These are phyloP conservation scores for Schizotus pectinicornis DNA, from an alignment of 2,888 invertebrate genomes.

Conservation along the genomic window DNA sequence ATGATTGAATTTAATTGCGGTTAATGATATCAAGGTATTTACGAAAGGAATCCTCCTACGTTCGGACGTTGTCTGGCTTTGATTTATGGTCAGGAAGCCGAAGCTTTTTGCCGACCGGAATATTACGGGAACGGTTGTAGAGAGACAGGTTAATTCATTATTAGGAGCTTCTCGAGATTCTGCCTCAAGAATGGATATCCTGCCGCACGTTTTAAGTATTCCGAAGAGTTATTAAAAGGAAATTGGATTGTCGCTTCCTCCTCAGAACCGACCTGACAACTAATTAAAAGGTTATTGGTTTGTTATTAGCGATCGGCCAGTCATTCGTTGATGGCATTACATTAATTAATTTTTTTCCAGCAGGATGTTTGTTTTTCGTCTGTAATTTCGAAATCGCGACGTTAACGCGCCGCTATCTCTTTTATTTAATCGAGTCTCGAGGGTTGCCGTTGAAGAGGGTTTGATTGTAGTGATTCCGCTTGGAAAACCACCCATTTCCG, in stretches of 20 bases:
- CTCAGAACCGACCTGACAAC: constrained; percentile 23
- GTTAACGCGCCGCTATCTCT: no score
- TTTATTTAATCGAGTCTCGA: no score
- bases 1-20: no score
- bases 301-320: constrained; percentile 15
- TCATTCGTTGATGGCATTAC: constrained; percentile 19
- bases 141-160: constrained; percentile 24
- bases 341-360: constrained; percentile 28
- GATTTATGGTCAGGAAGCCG: constrained; percentile 16
- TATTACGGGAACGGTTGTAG: constrained; percentile 30
- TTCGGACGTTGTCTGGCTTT: background rate
- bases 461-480: no score
- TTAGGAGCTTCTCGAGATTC: constrained; percentile 1
- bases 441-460: no score
- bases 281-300: constrained; percentile 28
- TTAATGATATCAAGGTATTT: no score
- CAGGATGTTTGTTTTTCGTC: constrained; percentile 24
- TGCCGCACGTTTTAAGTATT: constrained; percentile 9
- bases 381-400: no score
- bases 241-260: constrained; percentile 36
- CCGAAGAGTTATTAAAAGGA: constrained; percentile 28
- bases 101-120: constrained; percentile 24
- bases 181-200: constrained; percentile 20
- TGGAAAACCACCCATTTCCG: constrained; percentile 51
- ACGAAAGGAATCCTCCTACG: background rate